phyloP scores from a whole-genome alignment of 2,888 invertebrate species.

The Sepioteuthis lessoniana region DNA sequence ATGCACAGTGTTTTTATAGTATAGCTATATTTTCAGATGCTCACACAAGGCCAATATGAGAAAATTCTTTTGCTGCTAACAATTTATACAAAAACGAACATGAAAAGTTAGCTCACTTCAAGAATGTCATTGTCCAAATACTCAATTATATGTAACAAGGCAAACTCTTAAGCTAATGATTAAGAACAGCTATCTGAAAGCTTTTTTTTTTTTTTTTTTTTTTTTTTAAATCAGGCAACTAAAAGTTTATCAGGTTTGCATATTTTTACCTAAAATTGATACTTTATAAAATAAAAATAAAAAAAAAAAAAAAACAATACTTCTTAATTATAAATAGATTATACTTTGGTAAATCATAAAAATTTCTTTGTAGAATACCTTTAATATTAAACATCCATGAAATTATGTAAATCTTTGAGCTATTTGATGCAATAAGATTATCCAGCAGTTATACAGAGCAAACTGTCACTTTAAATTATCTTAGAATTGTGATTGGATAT shows the following conservation, averaged over 20 bases:
- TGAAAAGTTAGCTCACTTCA: no score
- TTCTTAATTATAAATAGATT: not conserved
- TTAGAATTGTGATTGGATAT: no score
- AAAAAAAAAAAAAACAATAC: not conserved
- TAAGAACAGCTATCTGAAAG: not conserved
- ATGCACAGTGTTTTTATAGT: no score
- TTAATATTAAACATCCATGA: not conserved
- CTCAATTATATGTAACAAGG: no score
- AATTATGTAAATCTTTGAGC: not conserved
- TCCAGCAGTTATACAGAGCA: not conserved
- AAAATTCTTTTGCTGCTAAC: no score
- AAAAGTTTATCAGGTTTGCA: not conserved
- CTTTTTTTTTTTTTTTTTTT: not conserved
- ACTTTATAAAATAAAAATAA: no score
- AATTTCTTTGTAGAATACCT: not conserved
- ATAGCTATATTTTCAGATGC: no score
- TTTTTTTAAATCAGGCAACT: not conserved
- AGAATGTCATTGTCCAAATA: no score
- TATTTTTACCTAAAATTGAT: not conserved
- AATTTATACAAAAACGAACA: no score
- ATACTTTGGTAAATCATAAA: not conserved
- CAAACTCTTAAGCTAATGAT: no score
- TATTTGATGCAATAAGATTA: not conserved
- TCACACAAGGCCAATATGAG: no score
- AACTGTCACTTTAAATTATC: not conserved